phyloP scores from a whole-genome alignment of 2,888 invertebrate genomes.

The Lithodes maja region DNA sequence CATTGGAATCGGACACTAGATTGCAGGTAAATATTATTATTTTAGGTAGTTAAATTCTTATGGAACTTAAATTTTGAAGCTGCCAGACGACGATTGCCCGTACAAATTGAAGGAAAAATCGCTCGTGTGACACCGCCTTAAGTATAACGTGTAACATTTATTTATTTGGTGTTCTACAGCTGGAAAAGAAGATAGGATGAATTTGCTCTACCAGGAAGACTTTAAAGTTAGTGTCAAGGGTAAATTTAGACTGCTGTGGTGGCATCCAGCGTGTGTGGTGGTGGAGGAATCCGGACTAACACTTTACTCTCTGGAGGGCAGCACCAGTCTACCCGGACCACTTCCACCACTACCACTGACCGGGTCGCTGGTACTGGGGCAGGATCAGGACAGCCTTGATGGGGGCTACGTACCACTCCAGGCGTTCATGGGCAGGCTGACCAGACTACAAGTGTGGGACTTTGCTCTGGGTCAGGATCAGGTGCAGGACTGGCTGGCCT shows the following conservation, averaged over 20 bases:
- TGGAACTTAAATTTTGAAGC: no score
- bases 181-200: background rate
- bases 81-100: no score
- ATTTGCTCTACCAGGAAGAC: background rate
- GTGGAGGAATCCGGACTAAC: background rate
- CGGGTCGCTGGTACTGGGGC: constrained; percentile 28
- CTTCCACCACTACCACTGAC: background rate
- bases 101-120: no score
- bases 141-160: no score
- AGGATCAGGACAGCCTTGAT: constrained; percentile 22
- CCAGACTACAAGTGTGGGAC: background rate
- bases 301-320: background rate
- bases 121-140: no score
- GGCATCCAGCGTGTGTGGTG: constrained; percentile 23
- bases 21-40: no score
- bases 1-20: no score
- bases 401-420: background rate
- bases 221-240: background rate
- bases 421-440: constrained; percentile 18
- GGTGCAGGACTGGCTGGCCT: background rate
- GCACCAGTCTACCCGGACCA: background rate
- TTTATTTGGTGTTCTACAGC: background rate
- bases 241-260: background rate
- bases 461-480: background rate
- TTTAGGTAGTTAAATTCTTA: no score